A percentile compares a stretch with the other conserved stretches of the same genome.
Evolutionary conservation across 2,797 vertebrate genomes (phyloP).

Genomic region (Arnoldichthys spilopterus): DNA sequence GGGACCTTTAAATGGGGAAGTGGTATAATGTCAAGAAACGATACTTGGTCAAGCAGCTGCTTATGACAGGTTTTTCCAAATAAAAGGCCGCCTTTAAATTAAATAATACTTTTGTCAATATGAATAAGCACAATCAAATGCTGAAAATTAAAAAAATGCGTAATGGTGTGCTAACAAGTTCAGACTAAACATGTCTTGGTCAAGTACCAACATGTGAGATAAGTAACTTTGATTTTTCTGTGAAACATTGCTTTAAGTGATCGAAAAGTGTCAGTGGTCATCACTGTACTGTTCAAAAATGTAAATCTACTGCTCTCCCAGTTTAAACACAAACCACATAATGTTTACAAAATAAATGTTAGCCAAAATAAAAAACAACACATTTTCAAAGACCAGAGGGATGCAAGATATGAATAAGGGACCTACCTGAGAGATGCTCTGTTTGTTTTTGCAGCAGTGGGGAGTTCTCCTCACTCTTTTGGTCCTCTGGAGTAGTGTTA

Average conservation of each 20-base stretch:
- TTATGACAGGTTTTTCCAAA: not conserved
- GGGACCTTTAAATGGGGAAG: not conserved
- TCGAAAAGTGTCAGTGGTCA: too few species aligned
- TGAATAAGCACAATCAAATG: not conserved
- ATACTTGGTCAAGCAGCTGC: constrained; percentile 1
- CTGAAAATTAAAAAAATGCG: not conserved
- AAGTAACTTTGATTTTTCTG: not conserved
- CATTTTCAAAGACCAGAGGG: too few species aligned
- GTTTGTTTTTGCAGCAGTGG: constrained; percentile 64
- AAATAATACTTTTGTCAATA: not conserved
- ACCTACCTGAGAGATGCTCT: constrained; percentile 30
- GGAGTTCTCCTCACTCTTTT: constrained; percentile 61
- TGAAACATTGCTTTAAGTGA: not conserved
- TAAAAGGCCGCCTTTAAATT: not conserved
- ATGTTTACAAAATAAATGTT: not conserved
- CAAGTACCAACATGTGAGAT: too few species aligned
- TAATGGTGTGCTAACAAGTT: too few species aligned
- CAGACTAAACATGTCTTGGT: too few species aligned
- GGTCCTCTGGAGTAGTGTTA: constrained; percentile 60
- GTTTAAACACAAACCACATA: not conserved
- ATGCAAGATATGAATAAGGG: not conserved
- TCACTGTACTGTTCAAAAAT: not conserved
- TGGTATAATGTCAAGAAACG: not conserved
- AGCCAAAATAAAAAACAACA: not conserved
- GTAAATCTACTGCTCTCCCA: not conserved